Evolutionary conservation across 2,888 invertebrate species (phyloP), one percentile per base, ranked within the genome.

Genomic region (Ochlodes sylvanus): DNA sequence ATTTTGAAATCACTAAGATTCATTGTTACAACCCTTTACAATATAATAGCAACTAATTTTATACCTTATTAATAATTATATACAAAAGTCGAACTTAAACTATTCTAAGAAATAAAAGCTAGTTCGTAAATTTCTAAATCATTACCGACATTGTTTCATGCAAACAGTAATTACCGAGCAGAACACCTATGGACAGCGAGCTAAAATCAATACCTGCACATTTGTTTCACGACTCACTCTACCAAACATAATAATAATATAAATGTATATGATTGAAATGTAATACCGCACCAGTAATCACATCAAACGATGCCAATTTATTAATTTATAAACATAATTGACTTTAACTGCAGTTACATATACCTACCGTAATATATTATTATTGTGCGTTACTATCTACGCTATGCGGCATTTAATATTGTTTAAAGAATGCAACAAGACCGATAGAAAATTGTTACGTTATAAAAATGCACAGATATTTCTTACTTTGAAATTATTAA

Each of bases 211-310:
- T 54, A 54, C n/a, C 14, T 12, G 21, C 32, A 32, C 54, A 14
- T 27, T 32, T 54, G 54, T 27, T 54, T 32, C 27, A 27, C 27
- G 5, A 27, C 27, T 27, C 27, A 6, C 54, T 38, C 54, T 32
- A 54, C 32, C 27, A 54, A 2, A 54, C 54, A 27, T 17, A 47
- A 7, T n/a, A n/a, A n/a, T n/a, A n/a, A n/a, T n/a, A n/a, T n/a
- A n/a, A n/a, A n/a, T n/a, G n/a, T n/a, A n/a, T n/a, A n/a, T n/a
- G 7, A 50, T 19, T 50, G 50, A 54, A 54, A 54, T 54, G 54
- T n/a, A 54, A 38, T 38, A 38, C 19, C 50, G 19, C 2, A 1
- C 12, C 44, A 44, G 15, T 50, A 50, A 50, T 19, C 50, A 50
- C 2, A 19, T 17, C 5, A 50, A 50, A 50, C 19, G 17, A 50